Conservation (phyloP, 2,797 vertebrate species). For the Tapera naevia region DNA sequence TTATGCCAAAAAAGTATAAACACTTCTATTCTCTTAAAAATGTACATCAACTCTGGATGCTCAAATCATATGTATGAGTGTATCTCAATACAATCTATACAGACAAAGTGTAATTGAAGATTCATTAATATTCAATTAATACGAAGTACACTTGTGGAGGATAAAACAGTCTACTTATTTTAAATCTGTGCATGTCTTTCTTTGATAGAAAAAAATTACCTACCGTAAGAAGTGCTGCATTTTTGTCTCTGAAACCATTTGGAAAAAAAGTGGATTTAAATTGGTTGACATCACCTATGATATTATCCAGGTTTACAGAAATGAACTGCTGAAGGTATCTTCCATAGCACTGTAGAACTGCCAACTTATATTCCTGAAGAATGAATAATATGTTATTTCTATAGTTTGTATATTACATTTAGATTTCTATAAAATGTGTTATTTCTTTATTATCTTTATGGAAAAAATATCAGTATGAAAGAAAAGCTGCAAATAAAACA, state of each 20-base stretch:
- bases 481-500: not conserved
- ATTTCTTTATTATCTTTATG: not conserved
- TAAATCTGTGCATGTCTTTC: not conserved
- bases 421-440: not conserved
- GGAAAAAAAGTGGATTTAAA: constrained; percentile 87
- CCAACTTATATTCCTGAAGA: constrained; percentile 86
- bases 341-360: constrained; percentile 88
- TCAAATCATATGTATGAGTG: not conserved
- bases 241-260: constrained; percentile 81
- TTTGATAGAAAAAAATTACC: not conserved
- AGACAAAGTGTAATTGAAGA: not conserved
- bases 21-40: not conserved
- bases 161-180: not conserved
- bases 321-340: constrained; percentile 81
- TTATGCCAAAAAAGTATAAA: not conserved
- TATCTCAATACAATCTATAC: not conserved
- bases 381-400: not conserved
- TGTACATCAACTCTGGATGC: not conserved
- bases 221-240: constrained; percentile 79
- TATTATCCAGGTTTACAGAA: constrained; percentile 73
- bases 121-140: not conserved
- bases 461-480: not conserved
- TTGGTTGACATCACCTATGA: constrained; percentile 74
- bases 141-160: not conserved
- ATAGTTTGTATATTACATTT: not conserved